Evolutionary conservation across 2,797 vertebrate genomes (phyloP), one percentile per base, ranked within the genome.

Genomic region (Xiphorhynchus erythropygius): DNA sequence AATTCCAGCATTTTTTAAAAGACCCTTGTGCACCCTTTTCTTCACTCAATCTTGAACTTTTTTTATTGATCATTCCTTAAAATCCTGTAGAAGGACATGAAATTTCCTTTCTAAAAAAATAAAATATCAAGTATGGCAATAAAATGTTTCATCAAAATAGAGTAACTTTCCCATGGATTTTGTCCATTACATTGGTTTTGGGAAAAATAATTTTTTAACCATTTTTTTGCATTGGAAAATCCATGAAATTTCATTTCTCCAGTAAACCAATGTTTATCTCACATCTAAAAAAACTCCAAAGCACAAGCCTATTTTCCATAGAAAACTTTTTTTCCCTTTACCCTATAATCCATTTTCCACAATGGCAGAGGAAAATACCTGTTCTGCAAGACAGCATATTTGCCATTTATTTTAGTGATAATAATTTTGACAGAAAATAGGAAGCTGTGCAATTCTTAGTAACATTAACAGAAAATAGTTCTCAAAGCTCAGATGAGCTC

Each of bases 401-500:
- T 87, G 49, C 37, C 24, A 69, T 93, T 76, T 60, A 90, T 97
- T 95, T 95, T 12, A 94, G 37, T 57, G 5, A 69, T 53, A 55
- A 80, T 28, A 77, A 82, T 75, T 97, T 94, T 89, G 86, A 96
- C 39, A 91, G 73, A 87, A 97, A 91, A 35, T 65, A 67, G 28
- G 32, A 94, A 68, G 74, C n/a, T 89, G 11, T 68, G 33, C 11
- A 46, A 52, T 41, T 11, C 25, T 50, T 27, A 81, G 27, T 64
- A 84, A 93, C 89, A 90, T 41, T 73, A 90, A 65, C 25, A 80
- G 44, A 50, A 86, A 47, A 63, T 5, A 85, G 53, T 82, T 70
- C 70, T 87, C 49, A 96, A 92, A 87, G 73, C 28, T 94, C 74
- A 87, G 18, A 95, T 81, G 41, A 89, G 60, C 28, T 93, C 63